Percentiles rank a stretch among this genome's conserved stretches.
Evolutionary conservation across 2,888 invertebrate genomes (phyloP).

Genomic region (Calliphora vomitoria): DNA sequence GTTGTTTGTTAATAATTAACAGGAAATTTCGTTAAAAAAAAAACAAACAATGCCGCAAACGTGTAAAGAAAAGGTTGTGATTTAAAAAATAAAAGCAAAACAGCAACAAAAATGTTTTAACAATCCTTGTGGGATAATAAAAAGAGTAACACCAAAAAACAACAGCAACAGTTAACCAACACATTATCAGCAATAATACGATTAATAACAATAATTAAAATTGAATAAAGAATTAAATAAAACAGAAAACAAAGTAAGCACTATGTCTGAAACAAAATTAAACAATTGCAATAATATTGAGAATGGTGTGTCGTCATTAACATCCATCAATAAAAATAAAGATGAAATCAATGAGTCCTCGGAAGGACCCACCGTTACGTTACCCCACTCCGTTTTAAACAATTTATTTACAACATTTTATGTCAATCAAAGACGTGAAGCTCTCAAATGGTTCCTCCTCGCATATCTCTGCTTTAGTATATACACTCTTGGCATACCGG

Average conservation of each 20-base stretch:
- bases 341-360: constrained; percentile 61
- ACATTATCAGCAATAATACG: constrained; percentile 28
- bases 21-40: constrained; percentile 34
- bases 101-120: constrained; percentile 6
- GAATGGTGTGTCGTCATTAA: constrained; percentile 68
- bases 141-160: constrained; percentile 32
- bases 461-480: constrained; percentile 88
- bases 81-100: constrained; percentile 45
- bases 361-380: constrained; percentile 77
- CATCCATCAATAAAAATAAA: constrained; percentile 54
- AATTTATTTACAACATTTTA: constrained; percentile 90
- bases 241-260: not conserved
- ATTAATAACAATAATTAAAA: not conserved
- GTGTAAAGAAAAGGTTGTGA: constrained; percentile 66
- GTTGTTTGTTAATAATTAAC: constrained; percentile 39
- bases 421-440: constrained; percentile 89
- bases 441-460: constrained; percentile 89
- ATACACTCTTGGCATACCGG: constrained; percentile 87
- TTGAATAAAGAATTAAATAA: constrained; percentile 4
- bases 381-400: constrained; percentile 87
- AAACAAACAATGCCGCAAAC: constrained; percentile 54
- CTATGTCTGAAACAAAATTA: constrained; percentile 68
- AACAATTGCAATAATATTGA: constrained; percentile 72
- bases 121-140: constrained; percentile 19
- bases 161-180: constrained; percentile 40